A percentile compares a stretch with the other conserved stretches of the same genome.
Evolutionary conservation across 2,113 vertebrate species (phyloP).

Genomic region (Willisornis vidua): DNA sequence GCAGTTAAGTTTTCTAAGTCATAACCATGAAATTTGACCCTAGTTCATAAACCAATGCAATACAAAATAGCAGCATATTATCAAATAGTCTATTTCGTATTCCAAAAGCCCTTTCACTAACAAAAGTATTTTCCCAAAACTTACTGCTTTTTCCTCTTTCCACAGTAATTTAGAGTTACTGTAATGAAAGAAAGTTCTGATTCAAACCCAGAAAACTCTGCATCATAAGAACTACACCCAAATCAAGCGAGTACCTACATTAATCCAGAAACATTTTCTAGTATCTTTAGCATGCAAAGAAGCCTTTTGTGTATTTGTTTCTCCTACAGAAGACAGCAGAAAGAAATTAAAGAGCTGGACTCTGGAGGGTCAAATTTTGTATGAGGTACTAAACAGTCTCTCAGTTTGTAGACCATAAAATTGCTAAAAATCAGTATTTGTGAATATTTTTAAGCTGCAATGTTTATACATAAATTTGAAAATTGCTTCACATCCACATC

Average conservation of each 20-base stretch:
- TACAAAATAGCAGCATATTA: neutral
- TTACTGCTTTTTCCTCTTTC: neutral
- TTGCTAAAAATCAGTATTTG: accelerated
- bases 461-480: neutral
- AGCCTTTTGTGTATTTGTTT: neutral
- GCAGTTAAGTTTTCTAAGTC: conserved; percentile 40
- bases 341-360: neutral
- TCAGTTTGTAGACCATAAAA: neutral
- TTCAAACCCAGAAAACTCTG: neutral
- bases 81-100: neutral
- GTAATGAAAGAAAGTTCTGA: neutral
- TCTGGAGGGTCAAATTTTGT: neutral
- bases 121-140: neutral
- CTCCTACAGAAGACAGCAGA: neutral
- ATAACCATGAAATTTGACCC: neutral
- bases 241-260: neutral
- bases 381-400: neutral
- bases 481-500: neutral
- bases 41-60: neutral
- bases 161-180: neutral
- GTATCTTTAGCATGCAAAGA: neutral
- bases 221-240: neutral
- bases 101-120: neutral
- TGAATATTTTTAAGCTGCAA: neutral
- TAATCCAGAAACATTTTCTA: neutral